phyloP scores from a whole-genome alignment of 2,113 vertebrate genomes.

The Peromyscus leucopus region DNA sequence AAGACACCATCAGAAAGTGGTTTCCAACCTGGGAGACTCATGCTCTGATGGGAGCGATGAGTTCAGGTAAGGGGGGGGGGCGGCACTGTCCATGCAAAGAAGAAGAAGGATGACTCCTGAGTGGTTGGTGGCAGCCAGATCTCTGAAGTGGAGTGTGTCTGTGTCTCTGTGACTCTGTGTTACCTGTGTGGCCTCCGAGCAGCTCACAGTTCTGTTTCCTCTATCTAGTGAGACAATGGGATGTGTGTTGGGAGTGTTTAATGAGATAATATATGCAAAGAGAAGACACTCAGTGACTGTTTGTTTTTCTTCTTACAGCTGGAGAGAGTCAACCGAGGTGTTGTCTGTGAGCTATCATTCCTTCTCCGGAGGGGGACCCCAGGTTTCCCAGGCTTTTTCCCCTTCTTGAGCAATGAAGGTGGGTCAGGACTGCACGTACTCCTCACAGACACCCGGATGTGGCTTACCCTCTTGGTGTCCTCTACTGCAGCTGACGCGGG shows the following conservation, averaged over 20 bases:
- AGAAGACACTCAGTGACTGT: neutral
- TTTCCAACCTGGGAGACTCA: neutral
- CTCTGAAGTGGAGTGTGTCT: neutral
- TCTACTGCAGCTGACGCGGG: neutral
- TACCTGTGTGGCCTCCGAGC: neutral
- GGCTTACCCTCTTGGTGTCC: neutral
- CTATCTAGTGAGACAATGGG: neutral
- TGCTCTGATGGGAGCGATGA: neutral
- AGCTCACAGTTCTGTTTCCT: neutral
- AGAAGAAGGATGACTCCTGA: neutral
- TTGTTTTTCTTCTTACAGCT: neutral
- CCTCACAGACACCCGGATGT: neutral
- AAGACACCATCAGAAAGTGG: neutral
- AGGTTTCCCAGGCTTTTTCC: neutral
- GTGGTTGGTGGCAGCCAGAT: neutral
- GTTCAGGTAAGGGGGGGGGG: neutral
- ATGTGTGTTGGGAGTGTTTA: conserved; percentile 6
- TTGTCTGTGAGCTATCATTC: conserved; percentile 2
- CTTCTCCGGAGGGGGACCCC: neutral
- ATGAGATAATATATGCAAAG: neutral
- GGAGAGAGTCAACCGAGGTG: neutral
- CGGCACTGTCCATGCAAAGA: neutral
- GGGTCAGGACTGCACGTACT: neutral
- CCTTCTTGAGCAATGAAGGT: neutral
- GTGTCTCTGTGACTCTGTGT: neutral